Evolutionary conservation across 1,140 invertebrate genomes (phyloP).

Genomic region (Anastatus disparis): DNA sequence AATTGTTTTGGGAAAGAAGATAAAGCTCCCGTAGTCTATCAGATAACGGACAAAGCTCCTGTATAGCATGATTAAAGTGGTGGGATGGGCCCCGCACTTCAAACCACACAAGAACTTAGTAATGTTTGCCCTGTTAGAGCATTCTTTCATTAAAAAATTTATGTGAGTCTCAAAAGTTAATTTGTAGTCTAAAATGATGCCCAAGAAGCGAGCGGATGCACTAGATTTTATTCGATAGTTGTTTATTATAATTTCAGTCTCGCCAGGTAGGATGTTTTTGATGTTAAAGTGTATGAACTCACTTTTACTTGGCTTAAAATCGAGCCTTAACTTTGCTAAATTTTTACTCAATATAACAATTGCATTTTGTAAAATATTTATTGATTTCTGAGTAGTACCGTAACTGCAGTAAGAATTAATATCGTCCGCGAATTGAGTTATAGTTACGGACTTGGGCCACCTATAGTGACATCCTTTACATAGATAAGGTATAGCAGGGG

Average conservation of each 20-base stretch:
- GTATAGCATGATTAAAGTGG: not conserved
- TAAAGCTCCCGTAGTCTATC: no score
- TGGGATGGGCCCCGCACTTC: not conserved
- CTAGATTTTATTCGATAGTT: not conserved
- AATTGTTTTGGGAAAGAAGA: no score
- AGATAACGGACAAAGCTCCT: slow-evolving; percentile 1
- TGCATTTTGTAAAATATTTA: not conserved
- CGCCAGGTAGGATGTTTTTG: not conserved
- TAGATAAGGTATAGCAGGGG: slow-evolving; percentile 7
- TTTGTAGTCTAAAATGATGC: not conserved
- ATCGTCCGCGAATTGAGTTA: slow-evolving; percentile 2
- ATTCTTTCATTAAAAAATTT: not conserved
- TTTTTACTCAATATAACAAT: not conserved
- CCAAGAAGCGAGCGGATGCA: not conserved
- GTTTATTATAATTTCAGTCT: not conserved
- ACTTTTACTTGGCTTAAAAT: not conserved
- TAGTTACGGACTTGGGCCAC: not conserved
- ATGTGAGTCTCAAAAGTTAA: not conserved
- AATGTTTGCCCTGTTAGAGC: not conserved
- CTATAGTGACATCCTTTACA: not conserved
- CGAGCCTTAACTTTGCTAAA: not conserved
- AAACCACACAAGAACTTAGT: slow-evolving; percentile 7
- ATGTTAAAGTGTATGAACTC: not conserved
- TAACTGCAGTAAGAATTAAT: not conserved
- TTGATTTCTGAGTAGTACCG: no score